Evolutionary conservation across 2,113 vertebrate genomes (phyloP).

Genomic region (Microcebus tavaratra): DNA sequence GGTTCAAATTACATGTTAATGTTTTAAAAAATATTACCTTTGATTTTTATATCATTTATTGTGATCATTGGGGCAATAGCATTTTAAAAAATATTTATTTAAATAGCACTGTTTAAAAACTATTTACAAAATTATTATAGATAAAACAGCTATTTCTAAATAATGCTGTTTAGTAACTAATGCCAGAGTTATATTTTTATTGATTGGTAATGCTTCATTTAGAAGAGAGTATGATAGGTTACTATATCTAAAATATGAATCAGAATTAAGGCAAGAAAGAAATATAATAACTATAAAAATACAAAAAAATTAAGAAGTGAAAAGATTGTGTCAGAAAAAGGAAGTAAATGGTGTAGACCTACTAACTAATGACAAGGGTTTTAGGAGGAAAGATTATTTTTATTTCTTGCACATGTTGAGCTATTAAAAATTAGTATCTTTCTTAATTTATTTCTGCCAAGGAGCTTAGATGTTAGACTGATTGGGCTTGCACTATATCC

Average conservation of each 20-base stretch:
- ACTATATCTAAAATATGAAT: conserved; percentile 1
- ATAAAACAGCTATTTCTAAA: conserved; percentile 17
- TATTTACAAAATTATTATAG: neutral
- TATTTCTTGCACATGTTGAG: conserved; percentile 31
- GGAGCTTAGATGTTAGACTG: neutral
- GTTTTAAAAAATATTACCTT: neutral
- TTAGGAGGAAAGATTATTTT: conserved; percentile 51
- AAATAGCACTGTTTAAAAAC: neutral
- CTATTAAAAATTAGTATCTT: conserved; percentile 56
- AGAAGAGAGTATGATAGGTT: neutral
- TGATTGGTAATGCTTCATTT: neutral
- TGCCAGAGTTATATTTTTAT: neutral
- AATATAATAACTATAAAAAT: neutral
- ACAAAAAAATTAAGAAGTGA: neutral
- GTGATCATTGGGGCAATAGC: neutral
- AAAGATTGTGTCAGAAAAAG: neutral
- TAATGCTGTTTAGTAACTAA: neutral
- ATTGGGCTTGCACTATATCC: neutral
- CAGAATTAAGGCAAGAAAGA: conserved; percentile 6
- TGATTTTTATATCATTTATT: conserved; percentile 2
- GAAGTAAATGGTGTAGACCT: neutral
- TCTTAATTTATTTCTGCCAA: conserved; percentile 57
- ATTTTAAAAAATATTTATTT: neutral
- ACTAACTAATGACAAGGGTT: neutral
- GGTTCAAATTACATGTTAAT: neutral